Percentiles rank a stretch among this genome's conserved stretches.
phyloP scores from a whole-genome alignment of 2,888 invertebrate genomes.

The Xylota sylvarum region DNA sequence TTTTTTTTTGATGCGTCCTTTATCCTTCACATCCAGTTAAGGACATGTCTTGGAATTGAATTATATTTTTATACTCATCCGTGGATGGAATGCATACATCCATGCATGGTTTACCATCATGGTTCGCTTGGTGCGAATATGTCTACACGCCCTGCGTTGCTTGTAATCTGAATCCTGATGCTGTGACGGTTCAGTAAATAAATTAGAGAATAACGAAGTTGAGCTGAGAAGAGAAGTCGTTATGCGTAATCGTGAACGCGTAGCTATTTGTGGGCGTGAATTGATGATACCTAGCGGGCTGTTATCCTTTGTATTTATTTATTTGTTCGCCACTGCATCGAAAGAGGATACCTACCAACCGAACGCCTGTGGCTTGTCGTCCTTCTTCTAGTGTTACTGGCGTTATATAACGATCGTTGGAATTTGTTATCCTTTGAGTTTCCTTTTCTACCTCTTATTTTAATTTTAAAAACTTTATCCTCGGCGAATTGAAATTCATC shows the following conservation, averaged over 20 bases:
- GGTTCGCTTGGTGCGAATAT: neutral
- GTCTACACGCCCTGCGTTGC: neutral
- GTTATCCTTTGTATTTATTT: slow-evolving; percentile 20
- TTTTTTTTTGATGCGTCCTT: neutral
- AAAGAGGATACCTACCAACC: neutral
- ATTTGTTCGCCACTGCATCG: neutral
- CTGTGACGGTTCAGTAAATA: slow-evolving; percentile 20
- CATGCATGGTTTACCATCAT: neutral
- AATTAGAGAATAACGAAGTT: neutral
- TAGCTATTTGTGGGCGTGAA: slow-evolving; percentile 23
- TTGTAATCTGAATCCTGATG: slow-evolving; percentile 24
- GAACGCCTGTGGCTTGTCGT: neutral
- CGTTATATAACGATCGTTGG: slow-evolving; percentile 30
- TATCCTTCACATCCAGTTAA: neutral
- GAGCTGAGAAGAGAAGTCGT: slow-evolving; percentile 3
- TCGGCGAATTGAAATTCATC: slow-evolving; percentile 23
- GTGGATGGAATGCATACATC: slow-evolving; percentile 1
- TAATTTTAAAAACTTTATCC: slow-evolving; percentile 32
- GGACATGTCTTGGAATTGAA: neutral
- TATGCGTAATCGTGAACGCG: slow-evolving; percentile 13
- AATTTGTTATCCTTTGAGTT: slow-evolving; percentile 56
- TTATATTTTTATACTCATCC: neutral
- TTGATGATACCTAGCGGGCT: slow-evolving; percentile 21
- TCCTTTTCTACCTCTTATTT: slow-evolving; percentile 10
- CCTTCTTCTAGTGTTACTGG: neutral